Percentiles rank a stretch among this genome's conserved stretches.
Evolutionary conservation across 2,797 vertebrate genomes (phyloP).

Genomic region (Pangasius djambal): DNA sequence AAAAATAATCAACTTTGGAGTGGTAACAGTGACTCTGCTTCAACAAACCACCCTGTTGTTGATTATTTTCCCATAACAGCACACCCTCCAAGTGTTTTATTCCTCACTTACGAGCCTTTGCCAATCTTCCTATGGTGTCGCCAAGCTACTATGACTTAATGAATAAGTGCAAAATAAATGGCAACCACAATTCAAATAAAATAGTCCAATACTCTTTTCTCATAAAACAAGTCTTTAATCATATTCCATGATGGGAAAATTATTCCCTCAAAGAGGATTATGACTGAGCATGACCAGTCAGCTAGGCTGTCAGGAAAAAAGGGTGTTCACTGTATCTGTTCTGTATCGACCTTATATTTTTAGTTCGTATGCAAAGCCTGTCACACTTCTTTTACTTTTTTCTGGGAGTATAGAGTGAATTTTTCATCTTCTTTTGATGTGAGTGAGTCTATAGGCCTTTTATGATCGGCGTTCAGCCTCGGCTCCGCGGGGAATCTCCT

Average conservation of each 20-base stretch:
- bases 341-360: slow-evolving; percentile 51
- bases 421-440: slow-evolving; percentile 77
- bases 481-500: slow-evolving; percentile 85
- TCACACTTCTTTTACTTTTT: slow-evolving; percentile 67
- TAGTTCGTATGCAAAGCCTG: slow-evolving; percentile 75
- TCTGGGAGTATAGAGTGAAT: neutral
- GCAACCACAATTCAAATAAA: neutral
- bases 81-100: neutral
- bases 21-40: neutral
- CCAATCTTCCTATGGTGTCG: neutral
- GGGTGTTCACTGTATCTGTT: neutral
- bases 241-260: neutral
- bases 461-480: slow-evolving; percentile 86
- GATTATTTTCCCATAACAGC: neutral
- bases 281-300: slow-evolving; percentile 6
- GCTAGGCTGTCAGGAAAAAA: neutral
- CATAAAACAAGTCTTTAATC: slow-evolving; percentile 8
- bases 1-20: neutral
- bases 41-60: neutral
- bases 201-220: neutral
- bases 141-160: neutral
- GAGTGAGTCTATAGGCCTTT: slow-evolving; percentile 76
- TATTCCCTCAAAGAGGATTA: neutral
- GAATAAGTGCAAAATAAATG: neutral
- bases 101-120: neutral